Evolutionary conservation across 2,113 vertebrate species (phyloP), one percentile per base, ranked within the genome.

Genomic region (Oxyruncus cristatus): DNA sequence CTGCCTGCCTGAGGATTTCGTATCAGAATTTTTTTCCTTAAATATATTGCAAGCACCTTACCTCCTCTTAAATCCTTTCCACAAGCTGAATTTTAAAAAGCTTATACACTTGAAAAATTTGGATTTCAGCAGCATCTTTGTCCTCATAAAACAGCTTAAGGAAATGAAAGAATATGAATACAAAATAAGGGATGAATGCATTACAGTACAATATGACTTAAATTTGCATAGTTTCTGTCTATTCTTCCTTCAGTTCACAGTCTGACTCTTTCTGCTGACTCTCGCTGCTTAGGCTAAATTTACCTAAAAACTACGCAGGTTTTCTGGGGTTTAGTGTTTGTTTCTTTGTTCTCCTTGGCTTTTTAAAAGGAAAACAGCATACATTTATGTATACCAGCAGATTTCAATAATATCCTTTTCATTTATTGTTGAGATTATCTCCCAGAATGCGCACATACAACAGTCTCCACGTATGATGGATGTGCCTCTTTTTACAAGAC

Each of bases 391-490:
- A 0, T 28, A 47, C 70, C 11, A 81, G 20, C 32, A 81, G 13
- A 62, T 74, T 73, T 61, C 22, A 73, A 5, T 14, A 72, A 11
- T 12, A 61, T 11, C 50, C 41, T 15, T 19, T 6, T 52, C 1
- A 22, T 16, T 71, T 90, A 82, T 63, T 53, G 15, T 46, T 68
- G 32, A 20, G 4, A 58, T 49, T 49, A 62, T 30, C 63, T 76
- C 59, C 19, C 30, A 5, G 0, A 72, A 83, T 1, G 4, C 1
- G 5, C 14, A 66, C 3, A 42, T 6, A 49, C 7, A 66, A 41
- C 27, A 65, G 13, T 20, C n/a, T 10, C 66, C 28, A 42, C 6
- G 27, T 13, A 12, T 7, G 47, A 68, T 8, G 4, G 35, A 76
- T 14, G 7, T 23, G 35, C 13, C 33, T 7, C 17, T 66, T 66